Conservation (phyloP, 2,113 vertebrate species). For the Pseudorhombus dupliciocellatus region DNA sequence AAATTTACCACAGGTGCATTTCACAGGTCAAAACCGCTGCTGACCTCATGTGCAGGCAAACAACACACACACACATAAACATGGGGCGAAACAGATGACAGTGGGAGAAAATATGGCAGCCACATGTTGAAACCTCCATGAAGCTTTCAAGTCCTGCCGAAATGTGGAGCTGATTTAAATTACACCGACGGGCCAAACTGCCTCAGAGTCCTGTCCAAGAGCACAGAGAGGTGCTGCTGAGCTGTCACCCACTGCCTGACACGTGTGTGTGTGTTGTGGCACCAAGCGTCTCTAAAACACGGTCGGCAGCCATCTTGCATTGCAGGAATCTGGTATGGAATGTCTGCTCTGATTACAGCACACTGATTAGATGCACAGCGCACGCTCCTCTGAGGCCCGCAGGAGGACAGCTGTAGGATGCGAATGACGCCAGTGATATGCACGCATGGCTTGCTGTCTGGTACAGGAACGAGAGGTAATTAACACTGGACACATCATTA, state of each 20-base stretch:
- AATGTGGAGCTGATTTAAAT: conserved; percentile 57
- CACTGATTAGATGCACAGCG: conserved; percentile 46
- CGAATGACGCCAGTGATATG: conserved; percentile 50
- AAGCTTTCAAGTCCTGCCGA: conserved; percentile 56
- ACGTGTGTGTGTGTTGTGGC: conserved; percentile 14
- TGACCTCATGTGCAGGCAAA: conserved; percentile 12
- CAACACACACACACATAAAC: background rate
- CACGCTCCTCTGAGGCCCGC: conserved; percentile 47
- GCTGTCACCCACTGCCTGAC: conserved; percentile 27
- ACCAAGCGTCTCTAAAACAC: conserved; percentile 27
- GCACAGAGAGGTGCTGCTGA: conserved; percentile 32
- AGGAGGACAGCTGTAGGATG: conserved; percentile 43
- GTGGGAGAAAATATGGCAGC: conserved; percentile 49
- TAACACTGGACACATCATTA: conserved; percentile 53
- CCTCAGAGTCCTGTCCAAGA: conserved; percentile 29
- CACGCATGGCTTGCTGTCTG: conserved; percentile 46
- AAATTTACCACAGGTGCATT: conserved; percentile 28
- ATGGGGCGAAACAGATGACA: conserved; percentile 15
- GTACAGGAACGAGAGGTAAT: conserved; percentile 51
- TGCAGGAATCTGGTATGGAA: conserved; percentile 40
- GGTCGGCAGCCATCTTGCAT: conserved; percentile 19
- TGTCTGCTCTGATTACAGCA: conserved; percentile 48
- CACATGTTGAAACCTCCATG: conserved; percentile 62
- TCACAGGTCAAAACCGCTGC: background rate
- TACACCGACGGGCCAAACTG: conserved; percentile 25